Percentiles rank a stretch among this genome's conserved stretches.
Evolutionary conservation across 1,140 invertebrate genomes (phyloP).

Genomic region (honey bee (Apis mellifera)): Amel_HAv3.1 CM009938.2:8304501-8305000

Average conservation of each 20-base stretch:
- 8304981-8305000: too few relatives aligned
- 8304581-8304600: slow-evolving; percentile 80
- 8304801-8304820: too few relatives aligned
- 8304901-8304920: too few relatives aligned
- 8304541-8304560: slow-evolving; percentile 89
- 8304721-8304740: slow-evolving; percentile 57
- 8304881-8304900: too few relatives aligned
- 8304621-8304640: slow-evolving; percentile 48
- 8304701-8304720: slow-evolving; percentile 64
- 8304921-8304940: neutral
- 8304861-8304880: too few relatives aligned
- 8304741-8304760: slow-evolving; percentile 70
- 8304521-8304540: slow-evolving; percentile 89
- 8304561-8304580: slow-evolving; percentile 83
- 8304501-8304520: slow-evolving; percentile 86
- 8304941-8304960: too few relatives aligned
- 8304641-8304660: slow-evolving; percentile 49
- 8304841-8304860: neutral
- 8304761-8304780: slow-evolving; percentile 42
- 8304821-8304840: too few relatives aligned
- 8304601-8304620: slow-evolving; percentile 37
- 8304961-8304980: too few relatives aligned
- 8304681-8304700: slow-evolving; percentile 41
- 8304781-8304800: too few relatives aligned
- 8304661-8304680: slow-evolving; percentile 32